phyloP scores from a whole-genome alignment of 1,140 invertebrate species.

The Riptortus pedestris region DNA sequence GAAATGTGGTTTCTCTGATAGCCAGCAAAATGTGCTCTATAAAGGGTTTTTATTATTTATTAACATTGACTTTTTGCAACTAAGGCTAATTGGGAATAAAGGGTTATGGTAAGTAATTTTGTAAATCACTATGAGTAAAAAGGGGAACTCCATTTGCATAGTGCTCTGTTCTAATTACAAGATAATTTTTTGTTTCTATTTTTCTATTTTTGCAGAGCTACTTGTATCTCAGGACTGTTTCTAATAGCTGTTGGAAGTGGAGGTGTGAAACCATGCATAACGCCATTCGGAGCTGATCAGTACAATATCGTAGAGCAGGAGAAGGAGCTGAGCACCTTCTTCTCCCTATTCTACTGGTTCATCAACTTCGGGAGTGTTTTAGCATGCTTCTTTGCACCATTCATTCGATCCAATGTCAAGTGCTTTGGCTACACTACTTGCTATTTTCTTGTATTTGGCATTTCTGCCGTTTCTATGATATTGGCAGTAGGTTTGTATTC shows the following conservation, averaged over 20 bases:
- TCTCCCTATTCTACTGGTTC: conserved; percentile 69
- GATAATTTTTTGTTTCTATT: too few relatives aligned
- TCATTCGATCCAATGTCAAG: conserved; percentile 53
- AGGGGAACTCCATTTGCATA: too few relatives aligned
- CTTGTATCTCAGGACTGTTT: conserved; percentile 40
- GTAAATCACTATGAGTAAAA: too few relatives aligned
- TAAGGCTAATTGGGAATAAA: too few relatives aligned
- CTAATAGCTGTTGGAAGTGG: conserved; percentile 60
- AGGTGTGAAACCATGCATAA: conserved; percentile 69
- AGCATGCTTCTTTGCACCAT: conserved; percentile 62
- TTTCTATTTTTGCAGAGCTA: neutral
- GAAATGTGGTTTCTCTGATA: too few relatives aligned
- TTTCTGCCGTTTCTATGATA: conserved; percentile 57
- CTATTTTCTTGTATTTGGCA: conserved; percentile 66
- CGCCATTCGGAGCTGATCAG: conserved; percentile 68
- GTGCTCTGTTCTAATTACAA: too few relatives aligned
- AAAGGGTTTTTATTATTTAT: too few relatives aligned
- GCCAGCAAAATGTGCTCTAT: too few relatives aligned
- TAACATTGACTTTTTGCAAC: too few relatives aligned
- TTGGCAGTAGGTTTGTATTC: conserved; percentile 46
- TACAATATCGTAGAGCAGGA: conserved; percentile 51
- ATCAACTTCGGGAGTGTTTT: conserved; percentile 67
- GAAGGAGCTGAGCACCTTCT: conserved; percentile 51
- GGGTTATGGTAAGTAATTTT: too few relatives aligned
- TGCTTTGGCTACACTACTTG: conserved; percentile 64